phyloP scores from a whole-genome alignment of 2,888 invertebrate species.

The Rutpela maculata region DNA sequence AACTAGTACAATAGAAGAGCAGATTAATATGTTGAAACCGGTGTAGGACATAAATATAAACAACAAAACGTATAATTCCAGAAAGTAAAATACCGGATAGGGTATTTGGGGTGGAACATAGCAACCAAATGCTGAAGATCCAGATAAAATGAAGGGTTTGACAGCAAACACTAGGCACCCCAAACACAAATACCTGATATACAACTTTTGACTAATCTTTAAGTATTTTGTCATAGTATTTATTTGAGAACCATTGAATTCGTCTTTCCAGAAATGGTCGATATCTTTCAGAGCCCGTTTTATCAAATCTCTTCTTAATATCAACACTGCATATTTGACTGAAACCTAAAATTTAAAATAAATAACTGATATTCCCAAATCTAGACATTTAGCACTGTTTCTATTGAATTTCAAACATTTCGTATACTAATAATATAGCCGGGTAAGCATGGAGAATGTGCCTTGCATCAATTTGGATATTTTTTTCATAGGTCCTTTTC shows the following conservation, averaged over 20 bases:
- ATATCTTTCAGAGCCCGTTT: neutral
- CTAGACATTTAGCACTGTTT: too few relatives aligned
- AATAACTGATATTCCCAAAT: neutral
- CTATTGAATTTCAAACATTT: too few relatives aligned
- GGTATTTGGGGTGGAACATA: slow-evolving; percentile 10
- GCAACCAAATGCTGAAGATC: slow-evolving; percentile 2
- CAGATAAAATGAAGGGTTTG: neutral
- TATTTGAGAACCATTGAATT: neutral
- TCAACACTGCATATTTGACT: neutral
- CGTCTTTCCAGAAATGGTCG: neutral
- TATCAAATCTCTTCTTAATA: neutral
- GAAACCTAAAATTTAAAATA: neutral
- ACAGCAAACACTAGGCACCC: neutral
- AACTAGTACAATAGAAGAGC: neutral
- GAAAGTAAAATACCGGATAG: neutral
- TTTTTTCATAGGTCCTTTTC: too few relatives aligned
- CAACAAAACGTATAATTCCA: neutral
- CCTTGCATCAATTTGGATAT: too few relatives aligned
- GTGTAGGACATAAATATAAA: neutral
- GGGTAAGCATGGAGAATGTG: too few relatives aligned
- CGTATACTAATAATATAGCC: too few relatives aligned
- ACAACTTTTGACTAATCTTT: neutral
- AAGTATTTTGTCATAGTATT: neutral
- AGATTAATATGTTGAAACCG: slow-evolving; percentile 2
- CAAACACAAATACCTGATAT: neutral